Base-by-base conservation (phyloP, 2,888 invertebrate genomes). In the Amiota mariae region DNA sequence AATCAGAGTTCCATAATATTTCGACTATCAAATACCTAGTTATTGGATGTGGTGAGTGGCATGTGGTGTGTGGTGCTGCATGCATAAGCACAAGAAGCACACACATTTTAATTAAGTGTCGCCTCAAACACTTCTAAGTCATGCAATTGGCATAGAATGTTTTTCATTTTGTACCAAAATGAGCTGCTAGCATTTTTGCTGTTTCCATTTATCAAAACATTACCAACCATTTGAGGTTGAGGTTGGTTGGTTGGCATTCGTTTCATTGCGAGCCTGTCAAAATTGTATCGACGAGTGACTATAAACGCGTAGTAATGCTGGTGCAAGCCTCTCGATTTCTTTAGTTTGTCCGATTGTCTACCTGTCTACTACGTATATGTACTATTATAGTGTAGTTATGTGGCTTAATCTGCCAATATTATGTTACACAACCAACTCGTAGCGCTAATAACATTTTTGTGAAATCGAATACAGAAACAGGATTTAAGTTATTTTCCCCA, bases 71-170 rank as follows among this genome's bases (percentile, higher is more conserved):
- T 36, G 36, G 36, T 36, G 36, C 36, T 36, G 36, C 36, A 36
- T 36, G 36, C 36, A 36, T 36, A 36, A 36, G 36, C 36, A 36
- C 36, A 64, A 13, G 46, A 64, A 24, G n/a, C 6, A 64, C 15
- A 24, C 36, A 20, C 46, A 13, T 84, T 85, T 85, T 84, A 84
- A 84, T 84, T 85, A 84, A 84, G 85, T 85, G 83, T 84, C 83
- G 86, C 83, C 83, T 85, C 83, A 80, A 84, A 84, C 83, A 68
- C 13, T 68, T 68, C 24, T 36, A 20, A 20, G 67, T 68, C 54
- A 68, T 68, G 49, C 15, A 51, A 54, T 13, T 24, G n/a, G 67
- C 67, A 51, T 15, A 4, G 59, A n/a, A 15, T 20, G 11, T 15
- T 59, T 59, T 59, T 10, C 59, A 59, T 9, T 20, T 59, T 11